Evolutionary conservation across 2,888 invertebrate species (phyloP), one percentile per base, ranked within the genome.

Genomic region (Tipula confusa): DNA sequence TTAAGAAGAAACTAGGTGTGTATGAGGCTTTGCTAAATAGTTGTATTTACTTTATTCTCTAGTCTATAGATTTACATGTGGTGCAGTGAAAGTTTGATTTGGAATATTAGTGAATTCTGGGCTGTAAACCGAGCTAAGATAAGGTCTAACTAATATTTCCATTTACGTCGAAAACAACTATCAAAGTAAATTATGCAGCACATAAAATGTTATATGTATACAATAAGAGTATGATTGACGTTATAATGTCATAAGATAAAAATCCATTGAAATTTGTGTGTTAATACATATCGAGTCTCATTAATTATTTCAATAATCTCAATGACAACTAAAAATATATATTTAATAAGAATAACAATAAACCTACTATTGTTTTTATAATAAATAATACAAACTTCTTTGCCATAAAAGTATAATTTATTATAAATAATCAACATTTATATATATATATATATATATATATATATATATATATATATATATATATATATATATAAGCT

Each of bases 291-390:
- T n/a, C n/a, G 48, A 48, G 64, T 64, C 64, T 11, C 64, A 64
- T 64, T 64, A 64, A 64, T 64, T 64, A 64, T 64, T 64, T 64
- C 64, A 64, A 64, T 64, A 64, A 64, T 64, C 24, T 64, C 64
- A 64, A 64, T 64, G 64, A 64, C 64, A 64, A 64, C 64, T 64
- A 64, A 64, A 64, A 64, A 64, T 64, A 64, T 64, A 64, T 64
- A n/a, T 7, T 43, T 11, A 2, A 18, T 48, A 64, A n/a, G n/a
- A n/a, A 64, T 64, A 64, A 64, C 64, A 64, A 64, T 64, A 64
- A 64, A 64, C 64, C 64, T 64, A 64, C 64, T 64, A 64, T 64
- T 64, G 64, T 64, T 64, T 64, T 64, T 64, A 64, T 64, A 64
- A 64, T 64, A 64, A 64, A 64, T 64, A 64, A 64, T 64, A 64